phyloP scores from a whole-genome alignment of 2,888 invertebrate species.

The Gortyna flavago region DNA sequence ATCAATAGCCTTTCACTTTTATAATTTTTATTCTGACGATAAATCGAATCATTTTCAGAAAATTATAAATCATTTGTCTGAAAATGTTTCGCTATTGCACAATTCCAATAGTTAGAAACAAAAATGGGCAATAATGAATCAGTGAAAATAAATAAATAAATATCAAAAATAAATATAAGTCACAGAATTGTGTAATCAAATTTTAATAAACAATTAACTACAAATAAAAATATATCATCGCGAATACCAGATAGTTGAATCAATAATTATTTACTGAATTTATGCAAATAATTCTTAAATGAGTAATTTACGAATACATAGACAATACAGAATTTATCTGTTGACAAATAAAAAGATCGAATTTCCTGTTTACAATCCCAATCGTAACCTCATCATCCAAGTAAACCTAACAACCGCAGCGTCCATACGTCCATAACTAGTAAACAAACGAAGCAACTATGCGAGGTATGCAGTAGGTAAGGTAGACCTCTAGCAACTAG shows the following conservation, averaged over 20 bases:
- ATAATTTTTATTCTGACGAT: not conserved
- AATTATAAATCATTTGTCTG: no score
- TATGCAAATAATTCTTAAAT: not conserved
- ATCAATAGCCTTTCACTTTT: constrained; percentile 16
- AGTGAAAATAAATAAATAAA: no score
- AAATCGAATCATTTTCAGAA: not conserved
- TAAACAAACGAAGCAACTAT: constrained; percentile 56
- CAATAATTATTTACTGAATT: not conserved
- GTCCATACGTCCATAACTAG: constrained; percentile 16
- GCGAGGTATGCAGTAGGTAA: constrained; percentile 63
- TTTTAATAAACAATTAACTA: not conserved
- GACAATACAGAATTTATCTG: not conserved
- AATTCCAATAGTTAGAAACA: no score
- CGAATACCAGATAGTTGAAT: no score
- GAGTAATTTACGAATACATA: not conserved
- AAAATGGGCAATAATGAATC: no score
- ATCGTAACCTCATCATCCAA: constrained; percentile 16
- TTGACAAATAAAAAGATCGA: not conserved
- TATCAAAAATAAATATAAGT: not conserved
- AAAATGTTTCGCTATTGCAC: no score
- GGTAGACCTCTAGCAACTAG: constrained; percentile 63
- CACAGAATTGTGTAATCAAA: not conserved
- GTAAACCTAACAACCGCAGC: constrained; percentile 42
- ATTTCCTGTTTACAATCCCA: not conserved
- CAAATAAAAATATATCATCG: no score